Percentiles rank a stretch among this genome's conserved stretches.
phyloP scores from a whole-genome alignment of 1,140 invertebrate genomes.

The Calliopsis andreniformis region DNA sequence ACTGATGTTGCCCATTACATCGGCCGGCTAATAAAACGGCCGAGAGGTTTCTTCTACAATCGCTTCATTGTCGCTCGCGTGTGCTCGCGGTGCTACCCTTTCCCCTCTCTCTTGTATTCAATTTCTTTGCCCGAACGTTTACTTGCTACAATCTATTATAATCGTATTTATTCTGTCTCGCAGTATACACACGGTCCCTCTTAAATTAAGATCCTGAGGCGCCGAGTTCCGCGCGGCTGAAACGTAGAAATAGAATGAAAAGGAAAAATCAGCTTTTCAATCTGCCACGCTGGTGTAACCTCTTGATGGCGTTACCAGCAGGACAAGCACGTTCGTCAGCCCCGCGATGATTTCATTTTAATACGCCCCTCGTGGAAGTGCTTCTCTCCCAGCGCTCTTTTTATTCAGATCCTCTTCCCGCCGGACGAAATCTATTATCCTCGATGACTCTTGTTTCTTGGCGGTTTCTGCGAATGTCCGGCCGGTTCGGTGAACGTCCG shows the following conservation, averaged over 20 bases:
- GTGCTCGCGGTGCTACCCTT: neutral
- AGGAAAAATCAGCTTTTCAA: no score
- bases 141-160: no score
- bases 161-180: no score
- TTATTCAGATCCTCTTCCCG: neutral
- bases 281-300: no score
- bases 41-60: slow-evolving; percentile 32
- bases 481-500: slow-evolving; percentile 51
- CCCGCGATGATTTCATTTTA: slow-evolving; percentile 47
- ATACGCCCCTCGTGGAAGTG: neutral
- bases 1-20: slow-evolving; percentile 62
- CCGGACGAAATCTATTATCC: slow-evolving; percentile 64
- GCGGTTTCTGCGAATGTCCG: slow-evolving; percentile 46
- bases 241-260: slow-evolving; percentile 4
- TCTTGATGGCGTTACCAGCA: slow-evolving; percentile 27
- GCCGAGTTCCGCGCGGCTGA: no score
- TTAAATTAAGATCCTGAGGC: no score
- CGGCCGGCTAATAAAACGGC: slow-evolving; percentile 56
- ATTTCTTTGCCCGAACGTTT: neutral
- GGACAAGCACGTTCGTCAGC: neutral
- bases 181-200: no score
- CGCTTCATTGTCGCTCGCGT: slow-evolving; percentile 33
- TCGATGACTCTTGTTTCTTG: slow-evolving; percentile 57
- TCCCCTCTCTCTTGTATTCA: no score
- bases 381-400: no score